Conservation (phyloP, 2,888 invertebrate genomes). For the Caenorhabditis sulstoni region DNA sequence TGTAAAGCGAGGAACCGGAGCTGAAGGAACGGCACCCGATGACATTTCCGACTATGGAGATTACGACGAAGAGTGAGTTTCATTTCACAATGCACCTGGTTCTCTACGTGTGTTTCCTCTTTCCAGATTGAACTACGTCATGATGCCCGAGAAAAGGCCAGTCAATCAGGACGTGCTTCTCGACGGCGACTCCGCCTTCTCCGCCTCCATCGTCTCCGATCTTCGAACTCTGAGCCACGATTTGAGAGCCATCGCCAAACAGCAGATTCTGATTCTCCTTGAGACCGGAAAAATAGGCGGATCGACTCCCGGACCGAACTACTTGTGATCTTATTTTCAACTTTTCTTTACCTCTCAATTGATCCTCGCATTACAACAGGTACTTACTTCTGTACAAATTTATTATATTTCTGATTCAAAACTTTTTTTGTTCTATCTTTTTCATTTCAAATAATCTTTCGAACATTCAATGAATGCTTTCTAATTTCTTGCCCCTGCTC, state of each 20-base stretch:
- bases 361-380: neutral
- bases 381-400: too few relatives aligned
- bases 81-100: neutral
- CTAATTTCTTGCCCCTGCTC: too few relatives aligned
- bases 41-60: conserved; percentile 68
- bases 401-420: too few relatives aligned
- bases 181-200: conserved; percentile 77
- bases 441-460: too few relatives aligned
- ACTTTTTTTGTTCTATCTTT: too few relatives aligned
- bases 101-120: too few relatives aligned
- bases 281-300: conserved; percentile 40
- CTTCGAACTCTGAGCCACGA: conserved; percentile 50
- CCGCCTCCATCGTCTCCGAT: conserved; percentile 74
- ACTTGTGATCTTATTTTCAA: conserved; percentile 2
- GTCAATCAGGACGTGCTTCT: conserved; percentile 63
- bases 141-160: conserved; percentile 44
- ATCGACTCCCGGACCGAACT: conserved; percentile 11
- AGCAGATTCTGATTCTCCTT: conserved; percentile 69
- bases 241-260: conserved; percentile 61
- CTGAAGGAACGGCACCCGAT: conserved; percentile 33
- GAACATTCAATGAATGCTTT: too few relatives aligned
- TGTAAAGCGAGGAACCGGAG: conserved; percentile 46
- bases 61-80: conserved; percentile 57
- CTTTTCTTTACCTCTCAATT: neutral
- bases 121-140: conserved; percentile 45